Base-by-base conservation (phyloP, 1,140 invertebrate species). In the Macrotrachela quadricornifera region DNA sequence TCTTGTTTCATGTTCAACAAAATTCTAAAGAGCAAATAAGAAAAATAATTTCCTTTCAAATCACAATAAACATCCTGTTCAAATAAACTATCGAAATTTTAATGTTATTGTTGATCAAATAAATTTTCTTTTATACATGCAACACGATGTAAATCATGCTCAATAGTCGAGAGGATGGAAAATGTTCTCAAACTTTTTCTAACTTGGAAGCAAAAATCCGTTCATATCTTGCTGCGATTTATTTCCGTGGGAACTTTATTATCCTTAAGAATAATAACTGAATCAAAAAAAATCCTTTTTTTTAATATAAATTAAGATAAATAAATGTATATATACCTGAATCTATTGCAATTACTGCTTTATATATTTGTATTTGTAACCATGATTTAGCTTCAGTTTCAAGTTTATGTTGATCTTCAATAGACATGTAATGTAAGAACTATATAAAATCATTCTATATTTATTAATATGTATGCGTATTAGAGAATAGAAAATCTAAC, bases 21-120 rank as follows among this genome's bases (percentile, higher is more conserved):
- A 64, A 4, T 64, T 68, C 57, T 42, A 55, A 62, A 30, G 8
- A 30, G 8, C 21, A 30, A 30, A 30, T 8, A 30, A 30, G 21
- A 30, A 4, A 49, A 66, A 49, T 53, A 58, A 60, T 46, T 66
- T 63, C 15, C 64, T 55, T 44, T 68, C 65, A 39, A 56, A 56
- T 46, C 60, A 63, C 41, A 67, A 63, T 41, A 69, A 55, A 10
- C 65, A 59, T 56, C 68, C 67, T 12, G 62, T 55, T 66, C 67
- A 69, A 49, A 68, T 65, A 56, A 64, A 66, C 0, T 60, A 38
- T 17, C 66, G 49, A 11, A 69, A 57, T 16, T 46, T 59, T 14
- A 61, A 61, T 13, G 66, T 65, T 21, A 69, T 53, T 68, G 66
- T 56, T 64, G 53, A 12, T 65, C 67, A 57, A 67, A 62, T 45